Percentiles rank a stretch among this genome's conserved stretches.
These are phyloP conservation scores for Morelia viridis DNA, from an alignment of 2,797 vertebrate genomes.

Conservation along the genomic window DNA sequence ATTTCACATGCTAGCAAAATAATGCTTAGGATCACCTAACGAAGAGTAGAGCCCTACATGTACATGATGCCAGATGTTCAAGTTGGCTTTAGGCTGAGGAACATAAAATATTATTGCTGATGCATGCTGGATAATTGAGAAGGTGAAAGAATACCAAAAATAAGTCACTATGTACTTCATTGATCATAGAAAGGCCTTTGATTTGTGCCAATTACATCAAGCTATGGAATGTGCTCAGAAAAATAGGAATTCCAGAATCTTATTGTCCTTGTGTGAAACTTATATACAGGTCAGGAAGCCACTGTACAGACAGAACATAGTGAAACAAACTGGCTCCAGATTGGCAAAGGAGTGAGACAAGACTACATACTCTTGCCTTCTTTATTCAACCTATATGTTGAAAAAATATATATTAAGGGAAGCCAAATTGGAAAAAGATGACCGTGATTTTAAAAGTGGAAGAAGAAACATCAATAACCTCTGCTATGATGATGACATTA, in stretches of 20 bases:
- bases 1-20: neutral
- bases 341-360: too few relatives aligned
- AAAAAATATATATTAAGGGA: too few relatives aligned
- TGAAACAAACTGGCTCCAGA: neutral
- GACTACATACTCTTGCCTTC: too few relatives aligned
- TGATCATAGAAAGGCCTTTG: neutral
- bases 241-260: neutral
- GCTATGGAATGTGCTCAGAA: neutral
- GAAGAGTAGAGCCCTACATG: neutral
- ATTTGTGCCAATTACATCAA: neutral
- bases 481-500: too few relatives aligned
- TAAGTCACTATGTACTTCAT: neutral
- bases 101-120: neutral
- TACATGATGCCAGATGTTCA: neutral
- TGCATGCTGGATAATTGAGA: neutral
- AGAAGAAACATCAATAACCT: too few relatives aligned
- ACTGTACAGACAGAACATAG: neutral
- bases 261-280: too few relatives aligned
- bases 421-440: too few relatives aligned
- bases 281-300: too few relatives aligned
- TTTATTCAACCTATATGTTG: too few relatives aligned
- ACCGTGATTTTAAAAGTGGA: too few relatives aligned
- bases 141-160: neutral
- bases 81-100: neutral
- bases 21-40: neutral